Evolutionary conservation across 2,888 invertebrate species (phyloP).

Genomic region (Unio pictorum): DNA sequence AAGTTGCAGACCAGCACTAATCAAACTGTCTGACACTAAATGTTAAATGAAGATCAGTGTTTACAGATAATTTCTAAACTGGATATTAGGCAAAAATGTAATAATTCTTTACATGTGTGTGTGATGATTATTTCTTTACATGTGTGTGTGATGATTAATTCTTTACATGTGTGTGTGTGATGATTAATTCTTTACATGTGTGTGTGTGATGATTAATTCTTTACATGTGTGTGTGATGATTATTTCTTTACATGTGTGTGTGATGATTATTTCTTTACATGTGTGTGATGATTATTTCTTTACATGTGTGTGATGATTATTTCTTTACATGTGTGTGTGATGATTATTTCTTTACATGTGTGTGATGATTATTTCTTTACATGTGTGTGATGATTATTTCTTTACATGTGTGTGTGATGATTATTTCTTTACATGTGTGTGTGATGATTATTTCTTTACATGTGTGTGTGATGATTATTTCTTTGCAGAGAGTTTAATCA

Average conservation of each 20-base stretch:
- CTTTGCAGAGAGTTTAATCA: conserved; percentile 79
- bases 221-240: too few relatives aligned
- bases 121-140: conserved; percentile 63
- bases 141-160: neutral
- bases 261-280: too few relatives aligned
- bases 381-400: conserved; percentile 31
- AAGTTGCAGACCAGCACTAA: too few relatives aligned
- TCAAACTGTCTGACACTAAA: too few relatives aligned
- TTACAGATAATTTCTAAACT: too few relatives aligned
- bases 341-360: conserved; percentile 63
- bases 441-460: too few relatives aligned
- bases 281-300: conserved; percentile 51
- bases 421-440: too few relatives aligned
- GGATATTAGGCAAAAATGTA: too few relatives aligned
- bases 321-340: conserved; percentile 62
- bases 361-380: conserved; percentile 55
- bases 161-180: conserved; percentile 62
- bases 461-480: neutral
- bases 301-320: conserved; percentile 5
- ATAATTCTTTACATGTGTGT: too few relatives aligned
- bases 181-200: conserved; percentile 63
- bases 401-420: too few relatives aligned
- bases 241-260: too few relatives aligned
- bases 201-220: neutral
- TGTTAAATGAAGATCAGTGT: too few relatives aligned